Evolutionary conservation across 1,140 invertebrate genomes (phyloP), one percentile per base, ranked within the genome.

Genomic region (Drosophila novamexicana): DNA sequence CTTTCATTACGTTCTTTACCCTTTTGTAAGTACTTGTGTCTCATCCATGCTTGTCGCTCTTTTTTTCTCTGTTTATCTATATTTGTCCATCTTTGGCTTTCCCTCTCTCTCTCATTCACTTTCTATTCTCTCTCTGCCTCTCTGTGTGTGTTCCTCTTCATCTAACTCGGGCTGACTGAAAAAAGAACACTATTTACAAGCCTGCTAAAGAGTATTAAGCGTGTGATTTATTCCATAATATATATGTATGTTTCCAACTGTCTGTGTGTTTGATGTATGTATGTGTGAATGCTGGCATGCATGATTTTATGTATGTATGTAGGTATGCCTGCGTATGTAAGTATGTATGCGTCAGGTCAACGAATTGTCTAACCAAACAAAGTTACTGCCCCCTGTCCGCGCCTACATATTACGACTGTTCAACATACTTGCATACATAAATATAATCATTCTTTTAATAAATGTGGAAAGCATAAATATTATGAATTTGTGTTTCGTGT

Each of bases 41-140:
- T 62, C 57, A 69, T 62, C 57, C 66, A 69, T 69, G 66, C 58
- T 69, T 67, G 64, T 64, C 44, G 44, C 37, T 57, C 32, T 59
- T 36, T 14, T 5, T 32, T 47, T 59, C 18, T 62, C 16, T 64
- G 39, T 52, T 44, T 62, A 9, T 75, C 34, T 53, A 32, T 68
- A 29, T 58, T 45, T 45, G 34, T 18, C 29, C 45, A 50, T 57
- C 14, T 57, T 7, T 40, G 14, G 9, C 53, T 56, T 14, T 40
- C 22, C 39, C 22, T 49, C 54, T 53, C 29, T 50, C 29, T 50
- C 22, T 69, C 12, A 36, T 40, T 42, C 22, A 52, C 47, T 47
- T 18, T 57, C 14, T 61, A 3, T 53, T 10, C 47, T 47, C 37
- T 42, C 9, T 45, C 18, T 45, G 34, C 57, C 12, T 40, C 29